These are phyloP conservation scores for Gila orcuttii DNA, from an alignment of 2,113 vertebrate species.

Conservation along the genomic window DNA sequence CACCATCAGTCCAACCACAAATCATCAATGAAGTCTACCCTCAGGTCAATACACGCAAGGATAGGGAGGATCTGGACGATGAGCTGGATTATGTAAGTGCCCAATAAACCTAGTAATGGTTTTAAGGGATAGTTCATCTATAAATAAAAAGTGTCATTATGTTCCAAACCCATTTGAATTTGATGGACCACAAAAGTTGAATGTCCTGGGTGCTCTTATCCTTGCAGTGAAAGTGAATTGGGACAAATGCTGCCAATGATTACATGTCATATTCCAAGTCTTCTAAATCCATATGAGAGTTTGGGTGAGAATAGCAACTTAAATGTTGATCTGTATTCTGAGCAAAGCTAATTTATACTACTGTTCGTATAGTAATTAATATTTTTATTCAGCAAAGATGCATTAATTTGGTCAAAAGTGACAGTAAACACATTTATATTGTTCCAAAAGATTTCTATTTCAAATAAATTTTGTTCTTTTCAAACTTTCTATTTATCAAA, in stretches of 20 bases:
- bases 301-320: not conserved
- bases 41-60: conserved; percentile 87
- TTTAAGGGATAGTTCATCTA: not conserved
- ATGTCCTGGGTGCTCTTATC: not conserved
- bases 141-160: no score
- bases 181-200: not conserved
- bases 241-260: not conserved
- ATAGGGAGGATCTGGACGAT: conserved; percentile 87
- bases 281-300: not conserved
- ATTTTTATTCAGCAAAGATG: no score
- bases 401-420: no score
- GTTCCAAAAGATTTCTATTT: no score
- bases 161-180: not conserved
- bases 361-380: no score
- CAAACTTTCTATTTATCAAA: no score
- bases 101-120: not conserved
- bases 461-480: no score
- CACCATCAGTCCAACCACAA: conserved; percentile 75
- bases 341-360: no score
- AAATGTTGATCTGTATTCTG: not conserved
- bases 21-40: conserved; percentile 89
- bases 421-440: no score
- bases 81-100: conserved; percentile 93
- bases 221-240: not conserved
- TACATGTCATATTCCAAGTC: not conserved